Evolutionary conservation across 2,797 vertebrate species (phyloP).

Genomic region (Onychomys torridus): DNA sequence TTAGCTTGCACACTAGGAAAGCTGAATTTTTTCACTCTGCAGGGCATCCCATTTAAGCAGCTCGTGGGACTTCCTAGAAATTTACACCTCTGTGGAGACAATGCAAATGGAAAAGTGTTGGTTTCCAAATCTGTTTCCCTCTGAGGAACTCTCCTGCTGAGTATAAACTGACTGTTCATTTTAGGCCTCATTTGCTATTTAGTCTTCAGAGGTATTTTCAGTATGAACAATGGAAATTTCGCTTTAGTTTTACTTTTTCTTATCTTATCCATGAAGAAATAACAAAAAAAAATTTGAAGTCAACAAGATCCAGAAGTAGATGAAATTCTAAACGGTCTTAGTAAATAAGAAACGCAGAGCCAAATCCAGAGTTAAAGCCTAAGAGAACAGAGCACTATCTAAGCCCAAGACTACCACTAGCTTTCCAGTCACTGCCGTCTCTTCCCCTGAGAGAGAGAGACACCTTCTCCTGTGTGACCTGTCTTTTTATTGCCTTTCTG

Average conservation of each 20-base stretch:
- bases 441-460: no score
- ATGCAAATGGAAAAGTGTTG: constrained; percentile 68
- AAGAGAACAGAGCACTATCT: no score
- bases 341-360: no score
- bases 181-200: constrained; percentile 75
- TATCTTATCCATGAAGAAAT: constrained; percentile 43
- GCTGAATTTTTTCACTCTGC: constrained; percentile 41
- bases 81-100: constrained; percentile 65
- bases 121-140: constrained; percentile 70
- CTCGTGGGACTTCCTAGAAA: constrained; percentile 50
- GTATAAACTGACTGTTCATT: constrained; percentile 72
- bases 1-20: not conserved
- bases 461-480: no score
- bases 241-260: constrained; percentile 65
- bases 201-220: constrained; percentile 72
- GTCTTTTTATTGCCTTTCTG: no score
- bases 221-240: constrained; percentile 54
- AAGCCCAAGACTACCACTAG: no score
- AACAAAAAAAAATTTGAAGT: constrained; percentile 17
- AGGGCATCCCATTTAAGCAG: constrained; percentile 51
- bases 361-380: no score
- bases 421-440: no score
- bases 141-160: constrained; percentile 67
- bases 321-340: no score
- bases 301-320: not conserved